Percentiles rank a stretch among this genome's conserved stretches.
phyloP scores from a whole-genome alignment of 2,113 vertebrate genomes.

The Raja brachyura region DNA sequence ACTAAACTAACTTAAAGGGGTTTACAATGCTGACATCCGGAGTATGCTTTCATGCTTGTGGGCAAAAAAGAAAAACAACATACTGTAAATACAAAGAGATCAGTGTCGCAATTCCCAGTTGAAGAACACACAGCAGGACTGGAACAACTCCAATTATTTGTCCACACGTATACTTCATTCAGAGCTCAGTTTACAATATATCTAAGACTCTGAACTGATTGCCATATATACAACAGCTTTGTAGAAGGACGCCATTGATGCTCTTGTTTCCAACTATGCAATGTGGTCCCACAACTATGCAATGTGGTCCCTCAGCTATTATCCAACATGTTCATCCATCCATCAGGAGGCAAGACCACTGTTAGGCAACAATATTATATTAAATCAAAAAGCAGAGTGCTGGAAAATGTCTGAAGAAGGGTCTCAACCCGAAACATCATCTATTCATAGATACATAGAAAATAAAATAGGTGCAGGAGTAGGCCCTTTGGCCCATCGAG shows the following conservation, averaged over 20 bases:
- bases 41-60: background rate
- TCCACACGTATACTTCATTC: background rate
- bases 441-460: too few species aligned
- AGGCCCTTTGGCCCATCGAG: too few species aligned
- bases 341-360: background rate
- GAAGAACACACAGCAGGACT: slow-evolving; percentile 13
- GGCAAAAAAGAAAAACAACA: background rate
- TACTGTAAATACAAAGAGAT: background rate
- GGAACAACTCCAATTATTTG: background rate
- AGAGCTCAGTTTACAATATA: background rate
- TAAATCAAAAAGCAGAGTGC: too few species aligned
- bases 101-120: background rate
- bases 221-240: background rate
- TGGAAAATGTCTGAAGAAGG: too few species aligned
- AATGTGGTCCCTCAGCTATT: background rate
- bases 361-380: too few species aligned
- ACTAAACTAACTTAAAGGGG: background rate
- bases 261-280: background rate
- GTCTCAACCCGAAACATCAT: too few species aligned
- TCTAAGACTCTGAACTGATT: background rate
- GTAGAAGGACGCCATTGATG: background rate
- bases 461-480: too few species aligned
- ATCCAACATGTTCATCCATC: too few species aligned
- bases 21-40: background rate
- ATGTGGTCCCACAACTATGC: background rate